Evolutionary conservation across 1,140 invertebrate genomes (phyloP).

Genomic region (Lepidurus arcticus): DNA sequence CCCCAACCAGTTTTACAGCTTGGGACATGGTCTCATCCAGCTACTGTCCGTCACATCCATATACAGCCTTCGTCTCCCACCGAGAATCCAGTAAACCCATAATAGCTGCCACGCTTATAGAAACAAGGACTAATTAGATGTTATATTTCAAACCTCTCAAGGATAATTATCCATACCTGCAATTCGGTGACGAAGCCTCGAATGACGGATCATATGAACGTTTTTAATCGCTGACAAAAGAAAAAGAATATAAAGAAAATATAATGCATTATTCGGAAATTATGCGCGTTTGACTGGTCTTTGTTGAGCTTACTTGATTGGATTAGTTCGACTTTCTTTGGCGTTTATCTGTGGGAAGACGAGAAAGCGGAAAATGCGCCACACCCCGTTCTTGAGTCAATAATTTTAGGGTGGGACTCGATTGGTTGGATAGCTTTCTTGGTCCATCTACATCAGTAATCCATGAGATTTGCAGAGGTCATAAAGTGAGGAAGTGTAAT

Average conservation of each 20-base stretch:
- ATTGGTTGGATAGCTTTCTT: neutral
- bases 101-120: neutral
- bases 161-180: neutral
- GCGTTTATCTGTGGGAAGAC: neutral
- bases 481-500: neutral
- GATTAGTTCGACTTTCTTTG: neutral
- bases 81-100: neutral
- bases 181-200: neutral
- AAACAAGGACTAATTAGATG: neutral
- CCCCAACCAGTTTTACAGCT: constrained; percentile 4
- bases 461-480: neutral
- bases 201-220: neutral
- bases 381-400: constrained; percentile 24
- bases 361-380: constrained; percentile 15
- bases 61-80: neutral
- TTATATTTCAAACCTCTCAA: neutral
- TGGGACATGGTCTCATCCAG: neutral
- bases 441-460: constrained; percentile 2
- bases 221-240: neutral
- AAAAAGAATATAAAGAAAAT: neutral
- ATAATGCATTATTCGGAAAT: neutral
- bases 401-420: constrained; percentile 30
- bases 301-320: neutral
- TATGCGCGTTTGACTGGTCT: neutral
- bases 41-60: constrained; percentile 8